Conservation (phyloP, 1,140 invertebrate genomes). For the Campoletis sonorensis region DNA sequence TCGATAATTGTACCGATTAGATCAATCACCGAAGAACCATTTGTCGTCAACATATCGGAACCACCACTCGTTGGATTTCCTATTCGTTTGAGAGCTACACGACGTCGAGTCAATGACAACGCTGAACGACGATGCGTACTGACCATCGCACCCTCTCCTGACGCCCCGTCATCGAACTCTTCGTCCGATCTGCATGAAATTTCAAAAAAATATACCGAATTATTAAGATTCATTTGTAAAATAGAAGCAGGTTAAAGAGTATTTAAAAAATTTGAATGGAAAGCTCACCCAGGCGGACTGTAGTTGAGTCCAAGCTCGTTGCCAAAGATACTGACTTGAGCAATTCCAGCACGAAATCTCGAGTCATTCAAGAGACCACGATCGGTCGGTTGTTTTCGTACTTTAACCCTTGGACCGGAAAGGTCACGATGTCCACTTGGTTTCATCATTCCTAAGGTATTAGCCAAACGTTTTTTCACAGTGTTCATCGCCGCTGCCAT, state of each 20-base stretch:
- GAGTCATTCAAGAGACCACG: conserved; percentile 51
- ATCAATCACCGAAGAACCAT: conserved; percentile 69
- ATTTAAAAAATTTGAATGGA: conserved; percentile 36
- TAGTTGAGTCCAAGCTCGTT: conserved; percentile 67
- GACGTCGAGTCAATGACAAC: conserved; percentile 63
- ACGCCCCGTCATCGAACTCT: conserved; percentile 57
- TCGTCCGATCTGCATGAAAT: conserved; percentile 67
- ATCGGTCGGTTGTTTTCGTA: conserved; percentile 55
- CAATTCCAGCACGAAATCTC: conserved; percentile 66
- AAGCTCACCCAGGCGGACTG: conserved; percentile 70
- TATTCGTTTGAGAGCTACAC: conserved; percentile 73
- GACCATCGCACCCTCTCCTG: conserved; percentile 42
- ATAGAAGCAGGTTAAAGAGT: background rate
- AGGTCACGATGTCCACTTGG: conserved; percentile 63
- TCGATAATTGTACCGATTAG: conserved; percentile 86
- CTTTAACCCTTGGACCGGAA: conserved; percentile 71
- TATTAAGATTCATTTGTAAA: background rate
- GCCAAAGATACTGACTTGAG: conserved; percentile 70
- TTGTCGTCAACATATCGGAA: background rate
- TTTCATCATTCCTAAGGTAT: conserved; percentile 70
- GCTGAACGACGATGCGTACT: conserved; percentile 67
- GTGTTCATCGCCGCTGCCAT: conserved; percentile 60
- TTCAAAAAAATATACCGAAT: background rate
- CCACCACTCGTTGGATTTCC: conserved; percentile 62
- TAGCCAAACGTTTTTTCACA: conserved; percentile 71